These are phyloP conservation scores for Brienomyrus brachyistius DNA, from an alignment of 2,113 vertebrate species.

Conservation along the genomic window DNA sequence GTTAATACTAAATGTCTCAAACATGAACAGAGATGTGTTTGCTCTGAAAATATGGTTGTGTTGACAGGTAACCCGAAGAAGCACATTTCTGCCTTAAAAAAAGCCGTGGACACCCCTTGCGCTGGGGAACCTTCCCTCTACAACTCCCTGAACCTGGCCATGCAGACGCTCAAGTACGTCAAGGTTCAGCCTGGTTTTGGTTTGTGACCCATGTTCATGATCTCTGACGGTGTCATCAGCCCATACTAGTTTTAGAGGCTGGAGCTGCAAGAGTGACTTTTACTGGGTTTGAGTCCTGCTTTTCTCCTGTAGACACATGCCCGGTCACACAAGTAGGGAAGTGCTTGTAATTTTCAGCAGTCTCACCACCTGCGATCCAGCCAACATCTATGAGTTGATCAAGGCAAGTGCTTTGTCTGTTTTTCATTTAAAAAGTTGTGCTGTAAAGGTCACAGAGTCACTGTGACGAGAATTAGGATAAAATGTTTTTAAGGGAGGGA, in stretches of 20 bases:
- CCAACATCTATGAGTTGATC: constrained; percentile 89
- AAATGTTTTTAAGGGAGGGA: not conserved
- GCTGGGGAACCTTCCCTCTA: constrained; percentile 89
- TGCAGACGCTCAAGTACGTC: constrained; percentile 86
- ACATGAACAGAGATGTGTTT: not conserved
- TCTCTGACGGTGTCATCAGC: not conserved
- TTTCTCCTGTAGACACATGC: constrained; percentile 78
- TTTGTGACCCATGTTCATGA: not conserved
- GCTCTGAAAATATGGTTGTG: not conserved
- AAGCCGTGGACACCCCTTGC: constrained; percentile 80
- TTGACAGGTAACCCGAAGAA: constrained; percentile 83
- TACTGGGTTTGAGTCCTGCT: constrained; percentile 12
- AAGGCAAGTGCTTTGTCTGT: constrained; percentile 62
- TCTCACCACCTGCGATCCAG: constrained; percentile 92
- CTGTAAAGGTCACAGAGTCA: not conserved
- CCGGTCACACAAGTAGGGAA: constrained; percentile 90
- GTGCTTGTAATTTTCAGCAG: constrained; percentile 90
- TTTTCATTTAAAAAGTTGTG: not conserved
- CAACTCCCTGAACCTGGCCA: constrained; percentile 83
- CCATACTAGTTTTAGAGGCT: not conserved
- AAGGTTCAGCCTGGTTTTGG: not conserved
- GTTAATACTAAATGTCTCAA: not conserved
- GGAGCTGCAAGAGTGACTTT: not conserved
- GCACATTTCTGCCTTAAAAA: constrained; percentile 76
- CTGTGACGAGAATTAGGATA: not conserved